These are phyloP conservation scores for Priocnemis perturbator DNA, from an alignment of 2,888 invertebrate species.

Conservation along the genomic window DNA sequence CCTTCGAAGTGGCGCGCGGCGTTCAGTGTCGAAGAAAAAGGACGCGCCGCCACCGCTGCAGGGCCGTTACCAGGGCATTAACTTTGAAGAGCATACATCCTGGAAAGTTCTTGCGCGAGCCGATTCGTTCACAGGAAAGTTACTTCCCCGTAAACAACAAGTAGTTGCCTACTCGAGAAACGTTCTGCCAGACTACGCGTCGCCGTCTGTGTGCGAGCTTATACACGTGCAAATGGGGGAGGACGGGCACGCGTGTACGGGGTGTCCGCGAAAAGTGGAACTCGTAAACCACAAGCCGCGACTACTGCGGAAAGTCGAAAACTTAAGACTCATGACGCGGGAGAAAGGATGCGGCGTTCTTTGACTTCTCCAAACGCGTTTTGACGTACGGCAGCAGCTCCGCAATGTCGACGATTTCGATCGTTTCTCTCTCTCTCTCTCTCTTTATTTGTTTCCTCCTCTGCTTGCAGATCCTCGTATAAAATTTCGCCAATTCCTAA, in stretches of 20 bases:
- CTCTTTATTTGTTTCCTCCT: not conserved
- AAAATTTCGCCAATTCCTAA: conserved; percentile 16
- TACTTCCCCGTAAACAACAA: conserved; percentile 69
- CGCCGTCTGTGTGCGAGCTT: conserved; percentile 38
- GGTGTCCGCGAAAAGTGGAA: conserved; percentile 63
- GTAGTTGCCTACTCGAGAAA: conserved; percentile 62
- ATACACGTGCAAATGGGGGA: conserved; percentile 8
- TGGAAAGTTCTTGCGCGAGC: conserved; percentile 62
- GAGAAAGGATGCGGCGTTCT: conserved; percentile 9
- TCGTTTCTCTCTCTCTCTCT: not conserved
- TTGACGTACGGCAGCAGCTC: conserved; percentile 25
- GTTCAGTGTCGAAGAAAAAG: conserved; percentile 32
- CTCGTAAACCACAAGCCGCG: conserved; percentile 59
- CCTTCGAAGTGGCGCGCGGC: not conserved
- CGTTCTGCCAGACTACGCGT: conserved; percentile 44
- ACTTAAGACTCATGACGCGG: conserved; percentile 24
- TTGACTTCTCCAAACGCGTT: conserved; percentile 33
- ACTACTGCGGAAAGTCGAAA: conserved; percentile 33
- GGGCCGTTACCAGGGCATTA: conserved; percentile 59
- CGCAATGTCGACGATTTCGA: not conserved
- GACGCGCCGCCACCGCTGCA: conserved; percentile 31
- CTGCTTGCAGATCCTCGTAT: not conserved
- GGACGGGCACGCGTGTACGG: conserved; percentile 38
- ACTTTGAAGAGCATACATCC: conserved; percentile 65
- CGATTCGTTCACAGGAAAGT: conserved; percentile 67